A percentile compares a stretch with the other conserved stretches of the same genome.
Conservation (phyloP, 2,888 invertebrate species). For the Lycaena phlaeas region DNA sequence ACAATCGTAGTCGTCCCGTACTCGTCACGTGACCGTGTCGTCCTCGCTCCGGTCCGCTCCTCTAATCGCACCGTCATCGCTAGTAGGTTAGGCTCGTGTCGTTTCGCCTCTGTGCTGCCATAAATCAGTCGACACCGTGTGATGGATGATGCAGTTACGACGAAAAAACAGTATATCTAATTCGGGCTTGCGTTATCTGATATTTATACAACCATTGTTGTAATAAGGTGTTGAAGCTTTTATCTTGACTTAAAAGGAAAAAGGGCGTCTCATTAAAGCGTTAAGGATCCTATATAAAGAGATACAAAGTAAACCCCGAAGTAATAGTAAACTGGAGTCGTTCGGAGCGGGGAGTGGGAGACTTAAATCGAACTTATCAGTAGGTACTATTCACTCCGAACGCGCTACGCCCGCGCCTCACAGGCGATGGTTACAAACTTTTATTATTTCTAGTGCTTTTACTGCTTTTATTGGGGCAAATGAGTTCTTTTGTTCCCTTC, state of each 20-base stretch:
- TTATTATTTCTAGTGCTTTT: conserved; percentile 52
- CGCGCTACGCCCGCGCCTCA: conserved; percentile 42
- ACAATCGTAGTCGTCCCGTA: conserved; percentile 31
- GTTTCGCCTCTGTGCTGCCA: conserved; percentile 48
- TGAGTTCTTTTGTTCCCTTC: conserved; percentile 35
- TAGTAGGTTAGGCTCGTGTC: conserved; percentile 50
- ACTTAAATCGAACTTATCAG: conserved; percentile 23
- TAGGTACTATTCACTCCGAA: conserved; percentile 24
- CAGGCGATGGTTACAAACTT: conserved; percentile 50
- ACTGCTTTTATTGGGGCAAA: conserved; percentile 33
- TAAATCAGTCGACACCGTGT: conserved; percentile 62
- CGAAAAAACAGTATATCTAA: conserved; percentile 37
- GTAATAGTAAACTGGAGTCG: conserved; percentile 48
- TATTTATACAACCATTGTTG: conserved; percentile 10
- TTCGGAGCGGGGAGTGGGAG: conserved; percentile 28
- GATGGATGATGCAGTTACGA: conserved; percentile 50
- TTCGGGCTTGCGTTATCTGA: conserved; percentile 16
- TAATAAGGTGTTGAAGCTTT: conserved; percentile 8
- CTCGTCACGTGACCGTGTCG: conserved; percentile 39
- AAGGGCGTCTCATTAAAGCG: conserved; percentile 22
- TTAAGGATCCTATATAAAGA: conserved; percentile 26
- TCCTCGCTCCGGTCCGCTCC: conserved; percentile 17
- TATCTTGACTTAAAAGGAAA: conserved; percentile 8
- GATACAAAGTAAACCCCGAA: conserved; percentile 26
- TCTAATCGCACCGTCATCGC: conserved; percentile 61